Evolutionary conservation across 2,113 vertebrate species (phyloP), one percentile per base, ranked within the genome.

Genomic region (Sakesphorus luctuosus): DNA sequence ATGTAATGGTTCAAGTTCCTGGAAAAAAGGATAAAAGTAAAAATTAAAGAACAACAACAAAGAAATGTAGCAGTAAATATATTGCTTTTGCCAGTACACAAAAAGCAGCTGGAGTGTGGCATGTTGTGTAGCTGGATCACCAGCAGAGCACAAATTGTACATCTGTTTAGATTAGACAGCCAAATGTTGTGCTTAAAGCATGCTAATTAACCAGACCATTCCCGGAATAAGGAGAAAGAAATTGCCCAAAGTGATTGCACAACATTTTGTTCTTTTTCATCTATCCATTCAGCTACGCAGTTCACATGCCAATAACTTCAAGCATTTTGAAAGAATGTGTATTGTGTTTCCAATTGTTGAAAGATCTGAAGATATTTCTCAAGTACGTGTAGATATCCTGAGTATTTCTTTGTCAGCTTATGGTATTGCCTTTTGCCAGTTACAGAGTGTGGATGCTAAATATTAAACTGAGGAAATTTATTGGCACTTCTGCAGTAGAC

Each of bases 151-250:
- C 91, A 85, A 71, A 90, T 28, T 66, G 50, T 92, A 86, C 94
- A 96, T 94, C 92, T 97, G 93, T 90, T 92, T 47, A 46, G 68
- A 75, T 92, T 65, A 90, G 83, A 75, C 46, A 88, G 83, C 92
- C 95, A 95, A 96, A 90, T 90, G 73, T 33, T 84, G 68, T 52
- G 65, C 87, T 93, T 96, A 81, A 92, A 94, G 88, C 85, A 75
- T n/a, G 58, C 9, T 94, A 94, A 95, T 94, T 94, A 92, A 93
- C 85, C 65, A 95, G 44, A 52, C 68, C 36, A 50, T 94, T 95
- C 92, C 87, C 7, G 38, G 93, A 96, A 96, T 90, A 83, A 49
- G 47, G 47, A 95, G 65, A 77, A 86, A 91, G 29, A 88, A 92
- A 78, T 56, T 92, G 73, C 61, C 65, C 49, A 56, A 78, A 92